A percentile compares a stretch with the other conserved stretches of the same genome.
Conservation (phyloP, 1,140 invertebrate species). For the Sminthurides bifidus region DNA sequence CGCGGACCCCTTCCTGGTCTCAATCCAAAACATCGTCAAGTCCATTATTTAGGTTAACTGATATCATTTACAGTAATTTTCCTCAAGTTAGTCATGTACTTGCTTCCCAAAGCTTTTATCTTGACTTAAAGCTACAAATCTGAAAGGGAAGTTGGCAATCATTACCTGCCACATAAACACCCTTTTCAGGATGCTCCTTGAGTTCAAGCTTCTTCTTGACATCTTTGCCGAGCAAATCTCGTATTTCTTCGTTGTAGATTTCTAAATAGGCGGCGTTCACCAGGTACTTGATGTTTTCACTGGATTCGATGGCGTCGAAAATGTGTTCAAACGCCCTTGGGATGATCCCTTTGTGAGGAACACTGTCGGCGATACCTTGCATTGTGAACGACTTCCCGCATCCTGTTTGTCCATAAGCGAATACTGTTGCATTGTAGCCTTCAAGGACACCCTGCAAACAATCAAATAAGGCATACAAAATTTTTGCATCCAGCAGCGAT, state of each 20-base stretch:
- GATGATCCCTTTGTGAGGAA: conserved; percentile 56
- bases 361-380: conserved; percentile 52
- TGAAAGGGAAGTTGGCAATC: no score
- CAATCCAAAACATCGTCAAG: no score
- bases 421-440: conserved; percentile 77
- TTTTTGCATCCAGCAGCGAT: background rate
- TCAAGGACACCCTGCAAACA: conserved; percentile 58
- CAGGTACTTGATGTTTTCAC: conserved; percentile 67
- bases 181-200: conserved; percentile 66
- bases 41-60: no score
- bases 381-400: conserved; percentile 59
- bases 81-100: no score
- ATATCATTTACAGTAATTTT: no score
- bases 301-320: conserved; percentile 75
- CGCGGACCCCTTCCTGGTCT: no score
- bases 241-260: conserved; percentile 82
- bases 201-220: conserved; percentile 55
- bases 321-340: conserved; percentile 80
- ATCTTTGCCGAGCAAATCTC: conserved; percentile 60
- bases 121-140: background rate
- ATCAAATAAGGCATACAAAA: conserved; percentile 9
- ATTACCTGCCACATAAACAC: conserved; percentile 67
- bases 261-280: conserved; percentile 85
- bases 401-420: conserved; percentile 75
- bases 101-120: background rate